Percentiles rank a stretch among this genome's conserved stretches.
Conservation (phyloP, 1,140 invertebrate species). For the Drosophila miranda region DNA sequence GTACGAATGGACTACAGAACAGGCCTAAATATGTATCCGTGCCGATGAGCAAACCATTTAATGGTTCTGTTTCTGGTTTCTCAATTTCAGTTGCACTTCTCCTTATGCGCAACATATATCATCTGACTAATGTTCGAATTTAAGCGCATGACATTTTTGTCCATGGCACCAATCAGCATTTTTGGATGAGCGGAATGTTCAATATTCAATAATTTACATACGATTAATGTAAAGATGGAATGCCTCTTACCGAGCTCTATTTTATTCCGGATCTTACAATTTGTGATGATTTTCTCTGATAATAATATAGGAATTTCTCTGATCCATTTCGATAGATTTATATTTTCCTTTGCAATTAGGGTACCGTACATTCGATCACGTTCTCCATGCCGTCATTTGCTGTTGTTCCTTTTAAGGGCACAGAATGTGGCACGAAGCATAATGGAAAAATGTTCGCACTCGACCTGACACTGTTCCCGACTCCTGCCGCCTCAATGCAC, state of each 20-base stretch:
- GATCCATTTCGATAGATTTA: not conserved
- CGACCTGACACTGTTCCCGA: constrained; percentile 64
- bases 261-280: too few species aligned
- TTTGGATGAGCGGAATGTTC: too few species aligned
- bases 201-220: too few species aligned
- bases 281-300: too few species aligned
- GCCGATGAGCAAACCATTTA: not conserved
- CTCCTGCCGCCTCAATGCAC: constrained; percentile 70
- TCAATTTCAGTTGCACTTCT: constrained; percentile 5
- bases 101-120: not conserved
- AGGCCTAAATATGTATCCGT: too few species aligned
- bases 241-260: too few species aligned
- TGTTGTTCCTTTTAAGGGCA: constrained; percentile 27
- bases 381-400: not conserved
- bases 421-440: constrained; percentile 62
- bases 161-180: too few species aligned
- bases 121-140: not conserved
- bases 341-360: too few species aligned
- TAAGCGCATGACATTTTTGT: not conserved
- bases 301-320: not conserved
- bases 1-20: too few species aligned
- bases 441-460: constrained; percentile 71
- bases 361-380: not conserved
- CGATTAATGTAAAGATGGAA: too few species aligned
- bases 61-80: not conserved